Evolutionary conservation across 1,140 invertebrate species (phyloP), one percentile per base, ranked within the genome.

Genomic region (Agrilus planipennis): DNA sequence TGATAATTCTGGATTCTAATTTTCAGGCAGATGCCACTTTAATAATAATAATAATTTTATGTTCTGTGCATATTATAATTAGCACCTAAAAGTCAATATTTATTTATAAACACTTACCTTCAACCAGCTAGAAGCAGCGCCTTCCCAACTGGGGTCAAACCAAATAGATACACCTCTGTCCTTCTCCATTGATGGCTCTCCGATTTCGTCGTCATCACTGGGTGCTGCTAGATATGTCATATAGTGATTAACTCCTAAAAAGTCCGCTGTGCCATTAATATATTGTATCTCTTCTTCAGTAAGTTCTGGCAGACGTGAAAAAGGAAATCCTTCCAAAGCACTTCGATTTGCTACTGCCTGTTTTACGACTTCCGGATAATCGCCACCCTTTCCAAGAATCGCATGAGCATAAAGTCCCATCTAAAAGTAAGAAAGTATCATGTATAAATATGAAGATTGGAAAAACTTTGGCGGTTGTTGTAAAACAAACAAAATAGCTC

Each of bases 311-410:
- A 77, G 52, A 41, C 67, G 53, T 0, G 71, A 71, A 16, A 41
- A 25, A 2, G 42, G 16, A 22, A 59, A 63, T 5, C 64, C 65
- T 57, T 73, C 58, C 1, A 44, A 38, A 27, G 42, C 34, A 45
- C 69, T 72, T 14, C 66, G 64, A 16, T 60, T 41, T 7, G 36
- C 52, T n/a, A 76, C 58, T 2, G 42, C 22, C n/a, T 57, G 46
- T 45, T 64, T 68, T 58, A 77, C 63, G 0, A 62, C 23, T 42
- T 62, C 42, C 0, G 75, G 73, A 58, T 73, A 76, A 22, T 73
- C 68, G 0, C 73, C 74, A 11, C 54, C 42, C 30, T 59, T 51
- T 0, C 59, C 60, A 44, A 61, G 67, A 7, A 76, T 58, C 2
- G 73, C 67, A 48, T 72, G 58, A 0, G 67, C 54, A 36, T 68